Percentiles rank a stretch among this genome's conserved stretches.
Evolutionary conservation across 2,797 vertebrate genomes (phyloP).

Genomic region (Tenualosa thibaudeaui): DNA sequence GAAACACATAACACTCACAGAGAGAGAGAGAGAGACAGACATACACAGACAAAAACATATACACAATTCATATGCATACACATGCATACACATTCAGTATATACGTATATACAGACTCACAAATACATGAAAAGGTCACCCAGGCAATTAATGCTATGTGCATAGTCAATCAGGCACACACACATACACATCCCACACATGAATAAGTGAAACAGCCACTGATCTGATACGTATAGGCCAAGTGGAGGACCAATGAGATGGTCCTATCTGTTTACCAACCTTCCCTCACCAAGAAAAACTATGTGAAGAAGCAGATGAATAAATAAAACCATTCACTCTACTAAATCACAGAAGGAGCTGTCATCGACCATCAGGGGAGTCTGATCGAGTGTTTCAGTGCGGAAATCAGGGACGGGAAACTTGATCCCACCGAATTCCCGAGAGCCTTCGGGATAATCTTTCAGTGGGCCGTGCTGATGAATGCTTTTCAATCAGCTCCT

Average conservation of each 20-base stretch:
- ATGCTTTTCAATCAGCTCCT: slow-evolving; percentile 24
- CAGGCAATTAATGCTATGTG: not conserved
- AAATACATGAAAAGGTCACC: not conserved
- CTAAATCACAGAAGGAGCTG: slow-evolving; percentile 15
- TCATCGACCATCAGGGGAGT: not conserved
- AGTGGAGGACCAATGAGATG: not conserved
- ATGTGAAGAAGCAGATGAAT: slow-evolving; percentile 12
- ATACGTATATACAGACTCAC: not conserved
- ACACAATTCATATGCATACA: not conserved
- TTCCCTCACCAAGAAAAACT: slow-evolving; percentile 20
- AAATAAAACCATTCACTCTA: not conserved
- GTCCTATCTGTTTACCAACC: not conserved
- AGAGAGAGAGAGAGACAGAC: not conserved
- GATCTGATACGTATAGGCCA: not conserved
- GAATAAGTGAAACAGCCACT: not conserved
- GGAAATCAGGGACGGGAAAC: slow-evolving; percentile 6
- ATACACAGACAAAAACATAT: not conserved
- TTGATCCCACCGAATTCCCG: not conserved
- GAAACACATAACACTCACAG: not conserved
- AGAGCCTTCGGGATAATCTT: slow-evolving; percentile 11
- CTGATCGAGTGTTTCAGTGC: slow-evolving; percentile 19
- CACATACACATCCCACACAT: slow-evolving; percentile 13
- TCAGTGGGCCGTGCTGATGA: not conserved
- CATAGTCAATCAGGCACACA: not conserved
- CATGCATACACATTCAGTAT: not conserved